phyloP scores from a whole-genome alignment of 2,113 vertebrate species.

The Prunella fulvescens region DNA sequence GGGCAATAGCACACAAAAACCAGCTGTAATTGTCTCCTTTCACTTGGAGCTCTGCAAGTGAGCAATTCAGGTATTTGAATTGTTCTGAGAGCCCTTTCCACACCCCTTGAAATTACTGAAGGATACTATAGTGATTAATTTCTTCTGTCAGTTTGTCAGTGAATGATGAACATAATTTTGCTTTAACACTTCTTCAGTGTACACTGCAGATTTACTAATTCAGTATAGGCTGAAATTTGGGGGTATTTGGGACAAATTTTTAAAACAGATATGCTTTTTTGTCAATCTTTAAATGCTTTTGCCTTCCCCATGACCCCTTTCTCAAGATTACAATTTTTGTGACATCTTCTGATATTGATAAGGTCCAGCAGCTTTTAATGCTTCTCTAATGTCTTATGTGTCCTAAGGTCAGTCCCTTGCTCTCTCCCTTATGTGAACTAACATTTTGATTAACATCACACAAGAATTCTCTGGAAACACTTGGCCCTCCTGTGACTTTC shows the following conservation, averaged over 20 bases:
- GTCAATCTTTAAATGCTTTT: not conserved
- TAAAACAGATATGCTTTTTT: not conserved
- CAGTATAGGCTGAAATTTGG: not conserved
- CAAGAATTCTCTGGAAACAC: not conserved
- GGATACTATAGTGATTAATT: conserved; percentile 17
- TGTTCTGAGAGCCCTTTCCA: not conserved
- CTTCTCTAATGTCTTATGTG: not conserved
- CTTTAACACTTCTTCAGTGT: not conserved
- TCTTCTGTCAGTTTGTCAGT: not conserved
- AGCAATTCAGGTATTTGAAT: conserved; percentile 20
- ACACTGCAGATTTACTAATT: not conserved
- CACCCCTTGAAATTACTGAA: conserved; percentile 17
- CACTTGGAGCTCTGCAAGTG: not conserved
- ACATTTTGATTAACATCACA: not conserved
- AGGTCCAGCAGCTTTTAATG: not conserved
- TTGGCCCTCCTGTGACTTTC: not conserved
- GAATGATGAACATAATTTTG: not conserved
- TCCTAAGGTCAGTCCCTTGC: not conserved
- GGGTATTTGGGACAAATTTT: not conserved
- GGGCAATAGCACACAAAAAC: conserved; percentile 28
- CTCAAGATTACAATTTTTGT: not conserved
- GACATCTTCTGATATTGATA: not conserved
- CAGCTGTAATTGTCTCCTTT: conserved; percentile 2
- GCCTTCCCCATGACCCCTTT: not conserved
- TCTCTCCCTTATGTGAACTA: not conserved